phyloP scores from a whole-genome alignment of 1,140 invertebrate species.

The Panagrolaimus sp. region DNA sequence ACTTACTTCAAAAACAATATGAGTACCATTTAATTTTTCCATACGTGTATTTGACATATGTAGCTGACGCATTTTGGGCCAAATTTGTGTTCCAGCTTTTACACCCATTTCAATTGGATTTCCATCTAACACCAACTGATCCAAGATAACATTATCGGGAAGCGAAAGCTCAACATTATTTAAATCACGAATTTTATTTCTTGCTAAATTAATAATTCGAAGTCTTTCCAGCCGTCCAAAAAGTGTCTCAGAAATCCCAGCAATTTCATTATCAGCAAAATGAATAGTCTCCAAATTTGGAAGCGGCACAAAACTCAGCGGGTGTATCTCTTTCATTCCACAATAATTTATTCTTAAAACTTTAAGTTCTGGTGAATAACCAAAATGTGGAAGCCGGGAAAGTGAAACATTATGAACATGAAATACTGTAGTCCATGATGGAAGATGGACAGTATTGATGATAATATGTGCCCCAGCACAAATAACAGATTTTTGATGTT shows the following conservation, averaged over 20 bases:
- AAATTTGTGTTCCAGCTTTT: background rate
- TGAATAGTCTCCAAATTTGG: slow-evolving; percentile 39
- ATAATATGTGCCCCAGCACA: slow-evolving; percentile 27
- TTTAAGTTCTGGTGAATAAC: slow-evolving; percentile 27
- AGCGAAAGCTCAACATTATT: slow-evolving; percentile 29
- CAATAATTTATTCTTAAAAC: slow-evolving; percentile 34
- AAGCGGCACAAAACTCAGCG: slow-evolving; percentile 37
- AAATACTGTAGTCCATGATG: slow-evolving; percentile 40
- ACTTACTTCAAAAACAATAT: slow-evolving; percentile 28
- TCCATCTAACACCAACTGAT: slow-evolving; percentile 22
- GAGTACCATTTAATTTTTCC: slow-evolving; percentile 21
- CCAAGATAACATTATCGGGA: slow-evolving; percentile 23
- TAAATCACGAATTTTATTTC: slow-evolving; percentile 27
- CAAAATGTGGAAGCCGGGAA: slow-evolving; percentile 32
- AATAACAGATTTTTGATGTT: slow-evolving; percentile 31
- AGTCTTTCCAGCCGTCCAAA: slow-evolving; percentile 23
- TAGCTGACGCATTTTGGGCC: slow-evolving; percentile 23
- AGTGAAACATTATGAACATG: slow-evolving; percentile 34
- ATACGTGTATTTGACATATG: slow-evolving; percentile 24
- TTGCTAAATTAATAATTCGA: slow-evolving; percentile 22
- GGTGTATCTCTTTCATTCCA: slow-evolving; percentile 23
- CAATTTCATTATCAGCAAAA: slow-evolving; percentile 33
- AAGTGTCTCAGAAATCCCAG: slow-evolving; percentile 26
- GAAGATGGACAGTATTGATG: slow-evolving; percentile 29
- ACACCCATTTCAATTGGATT: slow-evolving; percentile 24